Conservation (phyloP, 2,113 vertebrate genomes). For the Rattus rattus region DNA sequence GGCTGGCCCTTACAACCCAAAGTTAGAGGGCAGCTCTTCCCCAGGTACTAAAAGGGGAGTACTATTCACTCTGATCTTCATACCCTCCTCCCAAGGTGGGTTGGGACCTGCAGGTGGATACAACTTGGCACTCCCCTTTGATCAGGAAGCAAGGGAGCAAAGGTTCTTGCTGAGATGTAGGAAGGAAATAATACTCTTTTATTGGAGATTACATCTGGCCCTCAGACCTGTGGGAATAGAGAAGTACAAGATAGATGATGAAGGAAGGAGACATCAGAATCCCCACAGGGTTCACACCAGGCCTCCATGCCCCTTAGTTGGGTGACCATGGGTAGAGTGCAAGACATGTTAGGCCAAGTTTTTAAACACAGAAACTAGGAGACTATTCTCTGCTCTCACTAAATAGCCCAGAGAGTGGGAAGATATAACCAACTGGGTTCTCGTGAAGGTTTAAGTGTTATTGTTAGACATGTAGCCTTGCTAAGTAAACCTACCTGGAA, state of each 20-base stretch:
- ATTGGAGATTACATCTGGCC: neutral
- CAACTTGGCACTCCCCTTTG: neutral
- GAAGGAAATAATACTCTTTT: conserved; percentile 24
- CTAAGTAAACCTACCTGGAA: neutral
- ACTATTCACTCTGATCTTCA: rapidly evolving
- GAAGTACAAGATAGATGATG: too few species aligned
- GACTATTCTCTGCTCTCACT: neutral
- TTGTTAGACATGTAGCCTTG: neutral
- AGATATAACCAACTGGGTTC: neutral
- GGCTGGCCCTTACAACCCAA: neutral
- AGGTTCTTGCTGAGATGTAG: conserved; percentile 18
- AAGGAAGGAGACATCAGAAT: neutral
- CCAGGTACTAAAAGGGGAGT: neutral
- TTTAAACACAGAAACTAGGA: neutral
- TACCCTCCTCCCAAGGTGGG: neutral
- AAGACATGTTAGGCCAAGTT: neutral
- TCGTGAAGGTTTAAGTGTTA: neutral
- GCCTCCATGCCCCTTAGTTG: neutral
- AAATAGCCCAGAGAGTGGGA: neutral
- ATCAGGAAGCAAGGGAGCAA: neutral
- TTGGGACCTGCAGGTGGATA: neutral
- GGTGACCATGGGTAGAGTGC: neutral
- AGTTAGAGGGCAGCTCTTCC: neutral
- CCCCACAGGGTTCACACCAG: rapidly evolving
- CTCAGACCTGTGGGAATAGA: neutral